Evolutionary conservation across 2,113 vertebrate species (phyloP).

Genomic region (Mola mola): DNA sequence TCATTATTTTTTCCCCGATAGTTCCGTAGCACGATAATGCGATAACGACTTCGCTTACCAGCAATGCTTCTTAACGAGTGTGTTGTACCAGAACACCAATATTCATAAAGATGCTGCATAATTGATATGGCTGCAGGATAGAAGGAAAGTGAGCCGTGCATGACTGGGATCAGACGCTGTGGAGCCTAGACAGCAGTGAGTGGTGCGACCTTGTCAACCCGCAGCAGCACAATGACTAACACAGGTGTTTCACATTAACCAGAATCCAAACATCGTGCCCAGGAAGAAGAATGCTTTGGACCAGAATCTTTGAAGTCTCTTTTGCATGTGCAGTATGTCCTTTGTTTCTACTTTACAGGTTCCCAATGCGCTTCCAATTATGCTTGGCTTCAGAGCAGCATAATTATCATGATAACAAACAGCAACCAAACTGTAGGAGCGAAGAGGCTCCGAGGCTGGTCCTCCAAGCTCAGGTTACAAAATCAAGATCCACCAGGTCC

Average conservation of each 20-base stretch:
- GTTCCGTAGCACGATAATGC: background rate
- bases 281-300: too few species aligned
- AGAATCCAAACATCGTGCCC: too few species aligned
- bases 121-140: slow-evolving; percentile 45
- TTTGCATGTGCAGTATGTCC: too few species aligned
- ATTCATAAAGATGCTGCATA: slow-evolving; percentile 42
- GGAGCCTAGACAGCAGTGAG: background rate
- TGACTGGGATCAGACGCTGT: background rate
- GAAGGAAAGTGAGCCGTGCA: background rate
- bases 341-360: too few species aligned
- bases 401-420: slow-evolving; percentile 14
- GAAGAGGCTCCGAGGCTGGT: slow-evolving; percentile 39
- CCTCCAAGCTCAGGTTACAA: slow-evolving; percentile 19
- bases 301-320: too few species aligned
- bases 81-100: slow-evolving; percentile 38
- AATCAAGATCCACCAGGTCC: too few species aligned
- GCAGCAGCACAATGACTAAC: too few species aligned
- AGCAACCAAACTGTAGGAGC: slow-evolving; percentile 31
- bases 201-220: too few species aligned
- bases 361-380: too few species aligned
- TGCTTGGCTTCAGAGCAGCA: too few species aligned
- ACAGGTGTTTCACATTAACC: too few species aligned
- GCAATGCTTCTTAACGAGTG: slow-evolving; percentile 21
- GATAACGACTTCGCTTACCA: slow-evolving; percentile 53
- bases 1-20: slow-evolving; percentile 36